Conservation (phyloP, 2,113 vertebrate species). For the Odobenus rosmarus region DNA sequence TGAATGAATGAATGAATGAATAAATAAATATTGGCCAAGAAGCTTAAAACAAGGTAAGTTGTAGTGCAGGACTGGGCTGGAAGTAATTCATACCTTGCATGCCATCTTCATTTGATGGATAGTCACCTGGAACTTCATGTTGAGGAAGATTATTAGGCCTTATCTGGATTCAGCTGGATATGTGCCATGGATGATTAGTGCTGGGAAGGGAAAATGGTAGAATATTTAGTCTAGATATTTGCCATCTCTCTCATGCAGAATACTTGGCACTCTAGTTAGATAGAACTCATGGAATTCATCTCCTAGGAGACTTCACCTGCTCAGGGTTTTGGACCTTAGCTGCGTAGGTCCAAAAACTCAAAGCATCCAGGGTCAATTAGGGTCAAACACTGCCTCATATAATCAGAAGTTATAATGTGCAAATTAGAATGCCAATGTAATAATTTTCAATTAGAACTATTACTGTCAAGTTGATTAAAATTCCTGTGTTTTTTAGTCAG, state of each 20-base stretch:
- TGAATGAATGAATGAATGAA: not conserved
- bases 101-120: not conserved
- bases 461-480: constrained; percentile 52
- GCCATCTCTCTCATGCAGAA: not conserved
- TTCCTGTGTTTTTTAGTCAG: constrained; percentile 41
- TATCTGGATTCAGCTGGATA: not conserved
- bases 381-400: not conserved
- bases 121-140: not conserved
- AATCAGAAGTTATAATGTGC: constrained; percentile 1
- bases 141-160: not conserved
- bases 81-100: not conserved
- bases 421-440: constrained; percentile 17
- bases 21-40: not conserved
- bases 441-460: constrained; percentile 45
- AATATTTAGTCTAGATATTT: not conserved
- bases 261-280: not conserved
- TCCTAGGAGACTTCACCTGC: not conserved
- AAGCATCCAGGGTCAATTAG: not conserved
- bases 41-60: not conserved
- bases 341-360: not conserved
- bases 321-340: not conserved
- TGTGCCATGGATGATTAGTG: not conserved
- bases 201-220: not conserved
- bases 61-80: not conserved
- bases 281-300: not conserved